Conservation (phyloP, 2,113 vertebrate species). For the Gallinago jamesoni region DNA sequence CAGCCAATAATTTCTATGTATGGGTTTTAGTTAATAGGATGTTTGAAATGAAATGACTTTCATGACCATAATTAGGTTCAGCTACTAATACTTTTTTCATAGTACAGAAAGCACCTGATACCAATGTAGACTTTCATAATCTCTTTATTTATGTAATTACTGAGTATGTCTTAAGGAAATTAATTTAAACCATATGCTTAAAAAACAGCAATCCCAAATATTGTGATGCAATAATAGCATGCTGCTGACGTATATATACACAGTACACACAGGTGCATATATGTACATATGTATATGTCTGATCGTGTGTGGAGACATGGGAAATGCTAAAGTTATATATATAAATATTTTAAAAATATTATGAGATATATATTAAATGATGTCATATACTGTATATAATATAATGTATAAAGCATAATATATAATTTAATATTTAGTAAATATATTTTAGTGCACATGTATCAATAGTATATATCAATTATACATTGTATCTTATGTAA, state of each 20-base stretch:
- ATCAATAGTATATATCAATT: neutral
- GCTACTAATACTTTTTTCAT: neutral
- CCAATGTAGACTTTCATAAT: neutral
- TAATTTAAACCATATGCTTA: neutral
- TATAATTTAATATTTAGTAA: neutral
- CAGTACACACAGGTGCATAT: neutral
- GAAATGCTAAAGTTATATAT: neutral
- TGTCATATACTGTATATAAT: neutral
- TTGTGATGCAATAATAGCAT: neutral
- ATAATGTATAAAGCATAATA: neutral
- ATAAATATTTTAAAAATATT: neutral
- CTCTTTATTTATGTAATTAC: neutral
- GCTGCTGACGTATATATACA: neutral
- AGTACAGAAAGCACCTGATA: neutral
- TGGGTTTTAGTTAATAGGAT: slow-evolving; percentile 74
- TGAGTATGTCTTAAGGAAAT: neutral
- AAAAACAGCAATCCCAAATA: neutral
- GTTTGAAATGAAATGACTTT: slow-evolving; percentile 63
- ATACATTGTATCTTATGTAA: neutral
- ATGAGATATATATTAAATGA: neutral
- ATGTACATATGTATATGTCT: neutral
- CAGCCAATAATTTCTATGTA: slow-evolving; percentile 59
- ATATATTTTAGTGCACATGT: neutral
- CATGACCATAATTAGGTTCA: slow-evolving; percentile 41
- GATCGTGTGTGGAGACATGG: neutral